Base-by-base conservation (phyloP, 1,140 invertebrate genomes). In the Drosophila ambigua region DNA sequence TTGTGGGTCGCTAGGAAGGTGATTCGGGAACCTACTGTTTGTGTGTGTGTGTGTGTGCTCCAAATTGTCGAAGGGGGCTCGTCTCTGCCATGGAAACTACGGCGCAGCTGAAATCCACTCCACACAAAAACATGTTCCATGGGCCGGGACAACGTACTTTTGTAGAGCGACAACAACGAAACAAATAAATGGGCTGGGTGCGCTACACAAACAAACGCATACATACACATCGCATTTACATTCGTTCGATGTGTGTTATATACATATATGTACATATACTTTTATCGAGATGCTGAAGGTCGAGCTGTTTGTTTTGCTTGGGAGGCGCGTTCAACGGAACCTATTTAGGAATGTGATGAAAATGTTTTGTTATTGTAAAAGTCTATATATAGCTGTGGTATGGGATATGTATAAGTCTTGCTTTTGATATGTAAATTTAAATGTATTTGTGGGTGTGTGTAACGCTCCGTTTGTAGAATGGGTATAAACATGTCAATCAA, bases 401-500 rank as follows among this genome's bases (percentile, higher is more conserved):
- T 28, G 35, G 35, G 35, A 62, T 64, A 65, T 53, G 13, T 52
- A 48, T 64, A 66, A 48, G 31, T 24, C 24, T 24, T 67, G 65
- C 53, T 67, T 55, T 68, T 31, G 16, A 31, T 65, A 20, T 41
- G n/a, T 24, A 20, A 20, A 46, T 26, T 20, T 46, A 20, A 41
- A 35, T 45, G 41, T 35, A n/a, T 48, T 59, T 48, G 26, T 28
- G 16, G 7, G 26, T n/a, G 16, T 50, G 51, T 58, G 46, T 23
- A 74, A 74, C 72, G 72, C 72, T 75, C 67, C 72, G 72, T 60
- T 67, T 67, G 54, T 59, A 76, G 67, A 72, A 50, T 66, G 39
- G 54, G 62, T 76, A 76, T 76, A 76, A 67, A 76, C 71, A 76
- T 76, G 72, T 67, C 72, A 76, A 76, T 76, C 72, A 76, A 20